Evolutionary conservation across 2,797 vertebrate species (phyloP), one percentile per base, ranked within the genome.

Genomic region (Euphonia xanthogaster): DNA sequence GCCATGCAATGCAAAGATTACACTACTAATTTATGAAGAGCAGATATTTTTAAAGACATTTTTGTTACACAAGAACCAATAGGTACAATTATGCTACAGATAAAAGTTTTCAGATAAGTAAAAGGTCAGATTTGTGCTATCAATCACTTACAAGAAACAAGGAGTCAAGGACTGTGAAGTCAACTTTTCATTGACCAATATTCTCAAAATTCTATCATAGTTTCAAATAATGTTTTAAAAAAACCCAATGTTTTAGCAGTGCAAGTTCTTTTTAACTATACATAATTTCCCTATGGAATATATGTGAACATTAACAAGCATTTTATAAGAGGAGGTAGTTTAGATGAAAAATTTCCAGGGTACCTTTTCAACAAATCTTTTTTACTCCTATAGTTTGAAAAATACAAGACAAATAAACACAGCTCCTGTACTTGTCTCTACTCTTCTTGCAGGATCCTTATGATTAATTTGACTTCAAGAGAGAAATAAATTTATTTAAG

Each of bases 131-230:
- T 79, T 54, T 80, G 22, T 62, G 24, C 79, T 77, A 88, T 14
- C 27, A 70, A 77, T 45, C 45, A 76, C 62, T 66, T 42, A 63
- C 6, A 78, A 45, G 61, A 90, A 96, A 86, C 66, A 61, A 57
- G 7, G 19, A 81, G 54, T 76, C 87, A 91, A 31, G 54, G 72
- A 92, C 86, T 78, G 44, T 42, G 45, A 75, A 87, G 47, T 42
- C 42, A 71, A 68, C 37, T 66, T 89, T 53, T 54, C 68, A 89
- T 55, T 92, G 75, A 82, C 58, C 35, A 18, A 28, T 57, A 88
- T 24, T 77, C 30, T 88, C 40, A 72, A 66, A 75, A 71, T 80
- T 50, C 48, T 58, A 60, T 35, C 22, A 22, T 1, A 44, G 24
- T 63, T 75, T 86, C 18, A 63, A 80, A 65, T 31, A 18, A 68